Percentiles rank a stretch among this genome's conserved stretches.
These are phyloP conservation scores for Tetramorium alpestre DNA, from an alignment of 1,140 invertebrate species.

Conservation along the genomic window DNA sequence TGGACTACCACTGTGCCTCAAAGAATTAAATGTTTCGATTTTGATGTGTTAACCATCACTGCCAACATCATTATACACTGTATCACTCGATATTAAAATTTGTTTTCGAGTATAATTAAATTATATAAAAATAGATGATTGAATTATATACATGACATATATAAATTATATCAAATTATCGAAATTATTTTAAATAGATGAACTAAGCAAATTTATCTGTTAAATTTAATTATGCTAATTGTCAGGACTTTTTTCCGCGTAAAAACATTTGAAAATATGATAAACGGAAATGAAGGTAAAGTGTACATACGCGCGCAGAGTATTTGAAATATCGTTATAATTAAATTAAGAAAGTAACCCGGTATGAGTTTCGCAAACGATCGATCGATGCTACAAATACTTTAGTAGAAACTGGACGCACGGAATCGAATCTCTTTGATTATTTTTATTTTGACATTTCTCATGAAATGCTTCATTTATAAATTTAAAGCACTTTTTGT, in stretches of 20 bases:
- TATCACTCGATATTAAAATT: not conserved
- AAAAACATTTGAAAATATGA: conserved; percentile 2
- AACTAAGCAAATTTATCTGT: not conserved
- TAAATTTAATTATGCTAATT: conserved; percentile 7
- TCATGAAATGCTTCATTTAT: not conserved
- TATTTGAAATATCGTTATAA: conserved; percentile 4
- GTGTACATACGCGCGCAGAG: not conserved
- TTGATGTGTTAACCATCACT: not conserved
- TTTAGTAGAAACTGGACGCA: not conserved
- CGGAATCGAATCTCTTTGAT: not conserved
- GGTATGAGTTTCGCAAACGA: not conserved
- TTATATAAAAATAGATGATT: not conserved
- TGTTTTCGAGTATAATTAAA: not conserved
- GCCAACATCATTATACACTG: not conserved
- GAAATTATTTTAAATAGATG: not conserved
- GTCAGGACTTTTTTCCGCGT: not conserved
- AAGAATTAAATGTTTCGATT: not conserved
- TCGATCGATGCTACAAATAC: conserved; percentile 14
- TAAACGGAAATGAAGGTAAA: not conserved
- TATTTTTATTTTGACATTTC: conserved; percentile 20
- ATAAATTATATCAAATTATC: not conserved
- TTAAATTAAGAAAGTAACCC: conserved; percentile 33
- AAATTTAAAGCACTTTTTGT: not conserved
- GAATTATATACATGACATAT: not conserved
- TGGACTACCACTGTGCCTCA: too few species aligned